These are phyloP conservation scores for Gymnoscopelus braueri DNA, from an alignment of 2,797 vertebrate genomes.

Conservation along the genomic window DNA sequence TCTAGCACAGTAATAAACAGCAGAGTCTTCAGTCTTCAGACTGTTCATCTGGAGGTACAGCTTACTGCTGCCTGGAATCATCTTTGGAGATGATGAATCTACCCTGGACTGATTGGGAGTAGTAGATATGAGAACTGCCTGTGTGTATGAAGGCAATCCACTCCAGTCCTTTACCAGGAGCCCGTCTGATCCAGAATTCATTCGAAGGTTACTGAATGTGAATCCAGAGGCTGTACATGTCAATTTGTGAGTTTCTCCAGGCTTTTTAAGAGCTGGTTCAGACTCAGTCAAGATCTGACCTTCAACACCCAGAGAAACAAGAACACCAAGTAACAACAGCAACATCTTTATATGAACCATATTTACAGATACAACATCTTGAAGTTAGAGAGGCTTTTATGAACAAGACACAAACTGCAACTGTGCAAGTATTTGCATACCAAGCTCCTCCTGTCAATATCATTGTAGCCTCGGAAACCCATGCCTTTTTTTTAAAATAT, in stretches of 20 bases:
- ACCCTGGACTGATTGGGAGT: slow-evolving; percentile 31
- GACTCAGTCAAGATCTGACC: slow-evolving; percentile 36
- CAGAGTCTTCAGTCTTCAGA: slow-evolving; percentile 45
- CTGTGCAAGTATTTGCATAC: too few relatives aligned
- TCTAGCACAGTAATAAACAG: neutral
- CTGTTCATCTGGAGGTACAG: slow-evolving; percentile 49
- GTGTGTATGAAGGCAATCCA: slow-evolving; percentile 14
- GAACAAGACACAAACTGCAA: too few relatives aligned
- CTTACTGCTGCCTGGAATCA: slow-evolving; percentile 34
- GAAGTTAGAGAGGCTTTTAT: slow-evolving; percentile 11
- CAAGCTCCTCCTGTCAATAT: too few relatives aligned
- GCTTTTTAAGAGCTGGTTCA: slow-evolving; percentile 23
- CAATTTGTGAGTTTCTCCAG: neutral
- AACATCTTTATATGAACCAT: too few relatives aligned
- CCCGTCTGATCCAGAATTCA: slow-evolving; percentile 48
- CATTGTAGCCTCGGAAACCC: too few relatives aligned
- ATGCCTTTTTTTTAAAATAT: too few relatives aligned
- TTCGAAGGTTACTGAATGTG: neutral
- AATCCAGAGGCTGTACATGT: neutral
- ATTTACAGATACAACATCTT: neutral
- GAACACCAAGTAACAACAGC: neutral
- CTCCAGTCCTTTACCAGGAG: slow-evolving; percentile 37
- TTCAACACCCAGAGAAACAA: neutral
- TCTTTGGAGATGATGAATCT: slow-evolving; percentile 51
- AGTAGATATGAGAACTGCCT: neutral